Evolutionary conservation across 2,888 invertebrate genomes (phyloP), one percentile per base, ranked within the genome.

Genomic region (Thereva nobilitata): DNA sequence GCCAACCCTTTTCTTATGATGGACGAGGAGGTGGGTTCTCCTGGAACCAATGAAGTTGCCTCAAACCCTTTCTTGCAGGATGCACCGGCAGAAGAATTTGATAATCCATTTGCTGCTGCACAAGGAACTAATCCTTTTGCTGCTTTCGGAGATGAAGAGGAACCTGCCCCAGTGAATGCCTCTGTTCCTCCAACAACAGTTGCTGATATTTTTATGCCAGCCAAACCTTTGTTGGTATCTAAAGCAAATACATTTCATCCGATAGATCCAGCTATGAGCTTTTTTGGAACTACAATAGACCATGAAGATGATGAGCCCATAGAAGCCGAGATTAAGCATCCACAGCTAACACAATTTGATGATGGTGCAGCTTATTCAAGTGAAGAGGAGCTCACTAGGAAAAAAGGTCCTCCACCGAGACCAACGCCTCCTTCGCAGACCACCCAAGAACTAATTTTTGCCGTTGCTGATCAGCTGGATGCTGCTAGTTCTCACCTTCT

Each of bases 401-500:
- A 75, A 44, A 75, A 73, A 42, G 75, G 68, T 9, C 76, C 76
- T 64, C 84, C 84, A 5, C 82, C 84, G 42, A 82, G 84, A 9
- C 85, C 85, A 45, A 86, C 87, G 10, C 87, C 88, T 4, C 85
- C 90, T 34, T 87, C 90, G 0, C 86, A 89, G 70, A 91, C 92
- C 79, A 94, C 94, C 0, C 92, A 93, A 82, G 92, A 93, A 76
- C 82, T 95, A 34, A 89, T 94, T 55, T 85, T 90, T 72, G 91
- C 91, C 41, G 93, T 94, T 1, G 93, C 94, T 44, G 93, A 92
- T 2, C 92, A 92, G 66, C 87, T 94, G 88, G 93, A 95, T 75
- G 91, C 92, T 57, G 91, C 93, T 0, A 93, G 93, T 73, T 89
- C 91, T 4, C 90, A 92, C 76, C 82, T 95, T 63, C 80, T 94